Percentiles rank a stretch among this genome's conserved stretches.
These are phyloP conservation scores for Papilio protenor DNA, from an alignment of 2,888 invertebrate genomes.

Conservation along the genomic window DNA sequence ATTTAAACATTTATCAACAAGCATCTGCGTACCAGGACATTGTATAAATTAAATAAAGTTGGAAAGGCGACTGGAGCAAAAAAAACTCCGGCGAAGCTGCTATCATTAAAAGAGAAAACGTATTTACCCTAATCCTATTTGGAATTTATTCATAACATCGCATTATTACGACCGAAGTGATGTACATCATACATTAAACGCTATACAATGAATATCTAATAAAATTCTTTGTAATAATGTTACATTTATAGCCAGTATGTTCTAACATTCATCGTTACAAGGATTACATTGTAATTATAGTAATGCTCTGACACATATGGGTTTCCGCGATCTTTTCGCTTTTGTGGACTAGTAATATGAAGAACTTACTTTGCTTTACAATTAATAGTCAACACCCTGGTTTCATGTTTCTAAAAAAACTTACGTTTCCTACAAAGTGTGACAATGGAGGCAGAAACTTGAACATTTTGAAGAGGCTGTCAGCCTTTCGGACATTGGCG, in stretches of 20 bases:
- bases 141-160: constrained; percentile 45
- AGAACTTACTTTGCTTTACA: not conserved
- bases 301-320: not conserved
- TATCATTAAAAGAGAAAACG: constrained; percentile 59
- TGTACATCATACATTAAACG: constrained; percentile 23
- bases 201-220: constrained; percentile 16
- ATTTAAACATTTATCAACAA: constrained; percentile 68
- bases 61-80: constrained; percentile 54
- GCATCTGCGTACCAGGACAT: constrained; percentile 73
- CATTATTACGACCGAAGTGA: constrained; percentile 27
- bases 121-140: constrained; percentile 54
- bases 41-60: constrained; percentile 66
- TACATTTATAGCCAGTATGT: constrained; percentile 20
- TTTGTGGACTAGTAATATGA: not conserved
- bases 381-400: not conserved
- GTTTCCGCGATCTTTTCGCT: not conserved
- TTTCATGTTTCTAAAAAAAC: constrained; percentile 41
- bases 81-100: constrained; percentile 66
- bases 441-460: constrained; percentile 50
- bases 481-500: constrained; percentile 50
- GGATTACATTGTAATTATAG: not conserved
- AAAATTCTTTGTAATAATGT: constrained; percentile 18
- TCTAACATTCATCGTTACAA: not conserved
- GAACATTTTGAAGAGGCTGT: constrained; percentile 52
- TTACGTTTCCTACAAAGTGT: constrained; percentile 50